Evolutionary conservation across 2,797 vertebrate species (phyloP).

Genomic region (Epinephelus malabaricus): DNA sequence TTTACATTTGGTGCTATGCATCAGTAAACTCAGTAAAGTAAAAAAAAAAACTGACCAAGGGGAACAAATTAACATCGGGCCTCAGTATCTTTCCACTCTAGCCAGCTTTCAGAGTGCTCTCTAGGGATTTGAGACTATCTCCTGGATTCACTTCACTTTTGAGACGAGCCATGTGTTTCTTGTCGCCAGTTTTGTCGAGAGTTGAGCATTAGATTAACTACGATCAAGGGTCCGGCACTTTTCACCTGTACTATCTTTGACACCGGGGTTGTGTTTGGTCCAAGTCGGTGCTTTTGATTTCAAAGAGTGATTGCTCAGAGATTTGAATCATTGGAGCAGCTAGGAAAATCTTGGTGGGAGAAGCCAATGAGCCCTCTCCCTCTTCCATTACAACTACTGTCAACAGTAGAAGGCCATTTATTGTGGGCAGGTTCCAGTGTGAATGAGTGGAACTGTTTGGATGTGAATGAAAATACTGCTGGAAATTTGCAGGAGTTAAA

Average conservation of each 20-base stretch:
- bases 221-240: conserved; percentile 1
- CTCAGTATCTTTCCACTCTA: conserved; percentile 10
- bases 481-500: background rate
- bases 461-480: background rate
- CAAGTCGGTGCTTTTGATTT: conserved; percentile 23
- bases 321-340: background rate
- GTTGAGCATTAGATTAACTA: conserved; percentile 17
- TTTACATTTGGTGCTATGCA: background rate
- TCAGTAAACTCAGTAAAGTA: background rate
- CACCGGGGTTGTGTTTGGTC: conserved; percentile 22
- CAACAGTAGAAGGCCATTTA: background rate
- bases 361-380: conserved; percentile 2
- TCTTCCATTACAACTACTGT: background rate
- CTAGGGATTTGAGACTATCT: conserved; percentile 21
- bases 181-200: conserved; percentile 26
- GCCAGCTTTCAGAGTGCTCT: background rate
- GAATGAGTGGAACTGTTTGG: background rate
- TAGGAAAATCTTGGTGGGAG: conserved; percentile 7
- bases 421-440: background rate
- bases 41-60: background rate
- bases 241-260: conserved; percentile 15
- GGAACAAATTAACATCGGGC: conserved; percentile 43
- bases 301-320: conserved; percentile 13
- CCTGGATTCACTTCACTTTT: conserved; percentile 31
- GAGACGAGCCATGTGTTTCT: conserved; percentile 17